Percentiles rank a stretch among this genome's conserved stretches.
These are phyloP conservation scores for Nomia melanderi DNA, from an alignment of 1,140 invertebrate genomes.

Conservation along the genomic window DNA sequence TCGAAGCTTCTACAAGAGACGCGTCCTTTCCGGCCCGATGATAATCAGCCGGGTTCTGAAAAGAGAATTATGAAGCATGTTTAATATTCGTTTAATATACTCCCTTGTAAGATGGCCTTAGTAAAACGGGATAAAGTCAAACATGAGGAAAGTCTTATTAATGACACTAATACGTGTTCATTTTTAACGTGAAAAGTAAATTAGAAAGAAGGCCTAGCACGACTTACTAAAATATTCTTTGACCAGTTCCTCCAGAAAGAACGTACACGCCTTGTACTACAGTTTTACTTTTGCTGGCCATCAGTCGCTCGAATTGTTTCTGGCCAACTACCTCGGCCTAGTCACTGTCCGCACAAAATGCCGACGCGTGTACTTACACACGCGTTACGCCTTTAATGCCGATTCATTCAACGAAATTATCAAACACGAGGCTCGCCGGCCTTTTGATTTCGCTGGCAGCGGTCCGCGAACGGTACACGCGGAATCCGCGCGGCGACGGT, in stretches of 20 bases:
- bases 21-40: slow-evolving; percentile 14
- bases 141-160: too few relatives aligned
- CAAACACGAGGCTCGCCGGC: slow-evolving; percentile 42
- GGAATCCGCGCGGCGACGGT: slow-evolving; percentile 45
- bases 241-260: neutral
- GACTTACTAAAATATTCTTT: too few relatives aligned
- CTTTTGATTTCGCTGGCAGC: slow-evolving; percentile 30
- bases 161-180: too few relatives aligned
- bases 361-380: slow-evolving; percentile 12
- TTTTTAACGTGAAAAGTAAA: too few relatives aligned
- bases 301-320: slow-evolving; percentile 45
- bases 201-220: too few relatives aligned
- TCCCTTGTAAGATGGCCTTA: slow-evolving; percentile 13
- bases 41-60: slow-evolving; percentile 20
- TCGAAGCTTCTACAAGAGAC: slow-evolving; percentile 51
- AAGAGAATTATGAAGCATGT: slow-evolving; percentile 43
- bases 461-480: slow-evolving; percentile 35
- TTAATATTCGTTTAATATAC: slow-evolving; percentile 32
- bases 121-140: slow-evolving; percentile 26
- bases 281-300: slow-evolving; percentile 23
- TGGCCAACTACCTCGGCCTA: slow-evolving; percentile 37
- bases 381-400: slow-evolving; percentile 54
- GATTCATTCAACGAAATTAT: slow-evolving; percentile 63
- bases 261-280: slow-evolving; percentile 12
- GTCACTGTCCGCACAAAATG: slow-evolving; percentile 46